Evolutionary conservation across 2,113 vertebrate species (phyloP).

Genomic region (Condylura cristata): DNA sequence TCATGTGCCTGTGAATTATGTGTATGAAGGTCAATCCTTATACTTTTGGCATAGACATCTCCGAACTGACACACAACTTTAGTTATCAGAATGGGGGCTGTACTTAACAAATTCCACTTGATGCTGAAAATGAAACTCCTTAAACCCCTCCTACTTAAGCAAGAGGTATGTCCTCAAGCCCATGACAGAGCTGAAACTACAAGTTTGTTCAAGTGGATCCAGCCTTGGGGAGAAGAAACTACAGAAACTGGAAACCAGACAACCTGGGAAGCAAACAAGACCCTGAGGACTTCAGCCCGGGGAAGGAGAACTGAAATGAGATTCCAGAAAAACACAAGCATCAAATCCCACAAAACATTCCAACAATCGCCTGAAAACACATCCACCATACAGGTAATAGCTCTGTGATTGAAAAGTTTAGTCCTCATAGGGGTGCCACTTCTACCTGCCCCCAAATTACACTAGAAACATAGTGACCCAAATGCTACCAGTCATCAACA

Average conservation of each 20-base stretch:
- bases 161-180: neutral
- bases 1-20: too few species aligned
- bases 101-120: neutral
- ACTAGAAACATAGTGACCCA: neutral
- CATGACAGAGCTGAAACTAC: neutral
- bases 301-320: neutral
- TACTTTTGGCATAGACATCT: neutral
- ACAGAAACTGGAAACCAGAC: neutral
- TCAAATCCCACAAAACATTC: neutral
- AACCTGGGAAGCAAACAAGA: neutral
- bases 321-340: neutral
- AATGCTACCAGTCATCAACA: neutral
- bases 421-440: neutral
- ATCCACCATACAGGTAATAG: neutral
- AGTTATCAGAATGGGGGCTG: neutral
- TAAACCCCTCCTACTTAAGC: neutral
- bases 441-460: neutral
- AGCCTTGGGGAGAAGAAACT: neutral
- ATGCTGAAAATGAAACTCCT: neutral
- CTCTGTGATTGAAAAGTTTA: neutral
- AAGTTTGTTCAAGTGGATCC: neutral
- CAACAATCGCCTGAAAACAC: neutral
- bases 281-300: neutral
- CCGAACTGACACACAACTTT: neutral
- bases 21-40: neutral